phyloP scores from a whole-genome alignment of 2,113 vertebrate genomes.

The Antechinus flavipes region DNA sequence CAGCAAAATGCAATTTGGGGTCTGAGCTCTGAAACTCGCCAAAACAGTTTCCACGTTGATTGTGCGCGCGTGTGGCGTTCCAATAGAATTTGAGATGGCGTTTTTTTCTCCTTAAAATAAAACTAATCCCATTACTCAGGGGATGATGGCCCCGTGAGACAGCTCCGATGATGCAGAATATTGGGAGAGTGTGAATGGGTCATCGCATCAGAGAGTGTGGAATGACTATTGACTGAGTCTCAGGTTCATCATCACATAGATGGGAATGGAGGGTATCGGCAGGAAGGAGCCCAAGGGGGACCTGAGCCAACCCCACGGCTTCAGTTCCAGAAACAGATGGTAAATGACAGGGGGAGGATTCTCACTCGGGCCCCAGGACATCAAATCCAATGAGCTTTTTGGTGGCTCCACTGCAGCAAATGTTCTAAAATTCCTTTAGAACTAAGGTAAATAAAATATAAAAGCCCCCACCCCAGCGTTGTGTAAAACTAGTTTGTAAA shows the following conservation, averaged over 20 bases:
- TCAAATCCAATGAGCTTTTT: not conserved
- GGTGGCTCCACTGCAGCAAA: not conserved
- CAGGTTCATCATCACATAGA: not conserved
- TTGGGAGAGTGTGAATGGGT: not conserved
- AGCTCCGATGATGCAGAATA: rapidly evolving
- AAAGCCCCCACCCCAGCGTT: too few species aligned
- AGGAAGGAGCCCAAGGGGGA: not conserved
- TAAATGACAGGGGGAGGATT: not conserved
- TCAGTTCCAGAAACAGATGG: not conserved
- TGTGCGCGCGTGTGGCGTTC: not conserved
- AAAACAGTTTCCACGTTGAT: not conserved
- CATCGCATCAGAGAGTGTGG: not conserved
- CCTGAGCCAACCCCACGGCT: not conserved
- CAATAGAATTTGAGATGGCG: not conserved
- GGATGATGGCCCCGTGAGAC: not conserved
- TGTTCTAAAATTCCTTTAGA: not conserved
- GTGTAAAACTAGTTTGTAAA: not conserved
- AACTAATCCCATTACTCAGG: not conserved
- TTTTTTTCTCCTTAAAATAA: not conserved
- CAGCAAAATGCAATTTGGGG: not conserved
- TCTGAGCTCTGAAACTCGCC: not conserved
- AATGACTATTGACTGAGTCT: not conserved
- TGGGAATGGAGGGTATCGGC: not conserved
- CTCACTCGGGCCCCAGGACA: not conserved
- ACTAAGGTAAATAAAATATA: not conserved